These are phyloP conservation scores for Zonotrichia leucophrys DNA, from an alignment of 2,113 vertebrate species.

Conservation along the genomic window DNA sequence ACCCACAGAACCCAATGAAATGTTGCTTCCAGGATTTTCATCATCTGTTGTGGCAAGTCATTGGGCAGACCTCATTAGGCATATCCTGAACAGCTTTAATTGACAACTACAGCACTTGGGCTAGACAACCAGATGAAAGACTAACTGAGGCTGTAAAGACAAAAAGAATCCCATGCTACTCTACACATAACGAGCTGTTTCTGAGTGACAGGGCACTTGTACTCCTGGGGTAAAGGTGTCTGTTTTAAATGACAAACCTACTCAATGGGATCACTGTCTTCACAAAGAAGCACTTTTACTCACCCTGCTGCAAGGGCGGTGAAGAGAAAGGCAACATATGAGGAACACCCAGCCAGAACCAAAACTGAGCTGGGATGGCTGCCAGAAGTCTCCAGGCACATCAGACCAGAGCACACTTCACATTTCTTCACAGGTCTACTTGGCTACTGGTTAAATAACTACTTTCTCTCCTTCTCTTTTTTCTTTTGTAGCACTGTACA, in stretches of 20 bases:
- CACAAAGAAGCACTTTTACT: constrained; percentile 46
- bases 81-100: not conserved
- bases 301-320: not conserved
- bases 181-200: not conserved
- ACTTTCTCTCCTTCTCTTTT: not conserved
- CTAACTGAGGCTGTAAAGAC: not conserved
- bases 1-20: rapidly evolving
- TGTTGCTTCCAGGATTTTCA: not conserved
- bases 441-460: constrained; percentile 32
- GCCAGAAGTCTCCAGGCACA: constrained; percentile 58
- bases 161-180: not conserved
- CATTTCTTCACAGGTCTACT: constrained; percentile 58
- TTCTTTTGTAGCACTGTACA: not conserved
- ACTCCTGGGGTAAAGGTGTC: constrained; percentile 32
- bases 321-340: constrained; percentile 57
- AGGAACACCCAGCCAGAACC: constrained; percentile 52
- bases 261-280: constrained; percentile 21
- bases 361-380: constrained; percentile 47
- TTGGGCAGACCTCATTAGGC: not conserved
- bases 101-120: not conserved
- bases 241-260: constrained; percentile 37
- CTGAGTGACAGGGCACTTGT: constrained; percentile 43
- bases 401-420: constrained; percentile 30
- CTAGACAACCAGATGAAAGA: constrained; percentile 16
- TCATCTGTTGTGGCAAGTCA: not conserved